A percentile compares a stretch with the other conserved stretches of the same genome.
These are phyloP conservation scores for Lasioglossum malachurum DNA, from an alignment of 2,888 invertebrate species.

Conservation along the genomic window DNA sequence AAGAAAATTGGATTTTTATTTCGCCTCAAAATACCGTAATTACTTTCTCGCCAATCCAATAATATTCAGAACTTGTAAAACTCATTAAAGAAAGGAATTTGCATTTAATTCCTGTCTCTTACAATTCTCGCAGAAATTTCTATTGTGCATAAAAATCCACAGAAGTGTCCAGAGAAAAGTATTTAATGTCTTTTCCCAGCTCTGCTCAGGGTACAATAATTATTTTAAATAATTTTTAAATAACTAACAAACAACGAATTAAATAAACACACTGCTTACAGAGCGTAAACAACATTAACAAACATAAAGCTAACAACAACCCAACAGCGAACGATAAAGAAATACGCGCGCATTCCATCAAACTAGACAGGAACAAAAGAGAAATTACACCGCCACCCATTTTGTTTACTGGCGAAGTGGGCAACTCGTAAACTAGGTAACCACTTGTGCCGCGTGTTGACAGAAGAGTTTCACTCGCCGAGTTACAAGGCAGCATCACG, in stretches of 20 bases:
- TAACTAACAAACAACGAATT: neutral
- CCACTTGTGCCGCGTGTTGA: conserved; percentile 11
- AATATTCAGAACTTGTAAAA: too few relatives aligned
- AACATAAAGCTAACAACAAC: neutral
- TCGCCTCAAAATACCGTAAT: too few relatives aligned
- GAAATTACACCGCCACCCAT: neutral
- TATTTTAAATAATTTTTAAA: too few relatives aligned
- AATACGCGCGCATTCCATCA: neutral
- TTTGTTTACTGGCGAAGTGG: neutral
- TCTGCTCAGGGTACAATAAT: too few relatives aligned
- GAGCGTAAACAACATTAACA: neutral
- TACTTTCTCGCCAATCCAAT: too few relatives aligned
- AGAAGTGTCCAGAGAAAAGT: too few relatives aligned
- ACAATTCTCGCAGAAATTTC: too few relatives aligned
- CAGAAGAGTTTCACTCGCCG: neutral
- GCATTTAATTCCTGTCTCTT: too few relatives aligned
- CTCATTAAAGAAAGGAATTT: too few relatives aligned
- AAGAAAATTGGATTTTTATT: too few relatives aligned
- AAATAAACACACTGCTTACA: neutral
- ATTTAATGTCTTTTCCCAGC: too few relatives aligned
- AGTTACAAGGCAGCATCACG: neutral
- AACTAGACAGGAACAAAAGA: neutral
- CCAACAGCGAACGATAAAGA: neutral
- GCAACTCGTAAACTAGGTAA: conserved; percentile 8
- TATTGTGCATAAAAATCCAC: too few relatives aligned